Conservation (phyloP, 2,797 vertebrate genomes). For the Aldrovandia affinis region DNA sequence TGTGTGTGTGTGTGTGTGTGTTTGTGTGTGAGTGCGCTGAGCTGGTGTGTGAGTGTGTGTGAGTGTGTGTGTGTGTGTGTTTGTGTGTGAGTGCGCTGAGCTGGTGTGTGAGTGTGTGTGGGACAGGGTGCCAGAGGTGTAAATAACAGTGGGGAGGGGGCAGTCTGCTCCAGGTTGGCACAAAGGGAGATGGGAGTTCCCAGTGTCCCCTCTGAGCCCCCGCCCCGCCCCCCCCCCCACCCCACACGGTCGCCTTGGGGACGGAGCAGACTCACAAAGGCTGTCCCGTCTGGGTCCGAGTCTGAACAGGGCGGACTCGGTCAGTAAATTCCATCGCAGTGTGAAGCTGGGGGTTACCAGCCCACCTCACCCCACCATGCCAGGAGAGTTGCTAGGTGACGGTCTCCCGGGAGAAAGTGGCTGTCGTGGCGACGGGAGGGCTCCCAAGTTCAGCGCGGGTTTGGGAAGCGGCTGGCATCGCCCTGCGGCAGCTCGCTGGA, state of each 20-base stretch:
- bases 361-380: conserved; percentile 45
- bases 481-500: conserved; percentile 58
- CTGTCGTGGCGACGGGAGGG: conserved; percentile 64
- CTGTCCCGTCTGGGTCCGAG: not conserved
- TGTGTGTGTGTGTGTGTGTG: too few relatives aligned
- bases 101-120: not conserved
- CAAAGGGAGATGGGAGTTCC: not conserved
- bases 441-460: conserved; percentile 58
- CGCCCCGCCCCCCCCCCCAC: not conserved
- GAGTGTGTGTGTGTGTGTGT: too few relatives aligned
- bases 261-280: not conserved
- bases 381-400: conserved; percentile 74
- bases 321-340: not conserved
- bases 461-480: conserved; percentile 66
- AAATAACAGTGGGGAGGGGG: not conserved
- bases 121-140: not conserved
- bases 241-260: not conserved
- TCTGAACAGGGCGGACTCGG: not conserved
- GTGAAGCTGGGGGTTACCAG: not conserved
- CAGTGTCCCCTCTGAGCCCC: not conserved
- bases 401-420: conserved; percentile 61
- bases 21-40: too few relatives aligned
- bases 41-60: too few relatives aligned
- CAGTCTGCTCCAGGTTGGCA: not conserved
- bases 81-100: too few relatives aligned